Percentiles rank a stretch among this genome's conserved stretches.
Evolutionary conservation across 2,888 invertebrate genomes (phyloP).

Genomic region (Epicampocera succincta): DNA sequence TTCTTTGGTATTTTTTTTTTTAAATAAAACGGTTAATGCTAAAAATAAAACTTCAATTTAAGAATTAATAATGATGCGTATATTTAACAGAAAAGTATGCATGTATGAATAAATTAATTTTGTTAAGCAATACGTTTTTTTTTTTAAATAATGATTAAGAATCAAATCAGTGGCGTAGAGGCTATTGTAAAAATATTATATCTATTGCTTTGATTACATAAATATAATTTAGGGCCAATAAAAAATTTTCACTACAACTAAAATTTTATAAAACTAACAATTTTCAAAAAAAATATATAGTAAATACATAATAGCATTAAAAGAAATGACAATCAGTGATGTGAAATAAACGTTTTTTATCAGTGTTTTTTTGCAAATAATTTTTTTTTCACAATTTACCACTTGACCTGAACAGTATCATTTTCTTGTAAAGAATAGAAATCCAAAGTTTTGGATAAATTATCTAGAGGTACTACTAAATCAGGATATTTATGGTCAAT

Average conservation of each 20-base stretch:
- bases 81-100: too few relatives aligned
- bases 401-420: slow-evolving; percentile 89
- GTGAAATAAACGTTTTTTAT: neutral
- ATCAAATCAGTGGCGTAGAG: slow-evolving; percentile 5
- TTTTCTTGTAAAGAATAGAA: slow-evolving; percentile 93
- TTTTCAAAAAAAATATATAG: slow-evolving; percentile 14
- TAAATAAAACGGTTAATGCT: too few relatives aligned
- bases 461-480: slow-evolving; percentile 89
- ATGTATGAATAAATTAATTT: slow-evolving; percentile 9
- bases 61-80: too few relatives aligned
- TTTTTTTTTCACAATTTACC: slow-evolving; percentile 76
- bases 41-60: too few relatives aligned
- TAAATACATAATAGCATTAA: neutral
- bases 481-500: slow-evolving; percentile 84
- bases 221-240: slow-evolving; percentile 46
- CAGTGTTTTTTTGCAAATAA: neutral
- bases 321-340: slow-evolving; percentile 28
- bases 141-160: slow-evolving; percentile 2
- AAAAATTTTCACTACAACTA: neutral
- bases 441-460: slow-evolving; percentile 90
- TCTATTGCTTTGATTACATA: too few relatives aligned
- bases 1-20: too few relatives aligned
- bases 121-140: slow-evolving; percentile 38
- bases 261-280: slow-evolving; percentile 43
- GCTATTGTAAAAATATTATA: slow-evolving; percentile 7